Percentiles rank a stretch among this genome's conserved stretches.
These are phyloP conservation scores for Cricetomys ansorgei DNA, from an alignment of 2,113 vertebrate genomes.

Conservation along the genomic window DNA sequence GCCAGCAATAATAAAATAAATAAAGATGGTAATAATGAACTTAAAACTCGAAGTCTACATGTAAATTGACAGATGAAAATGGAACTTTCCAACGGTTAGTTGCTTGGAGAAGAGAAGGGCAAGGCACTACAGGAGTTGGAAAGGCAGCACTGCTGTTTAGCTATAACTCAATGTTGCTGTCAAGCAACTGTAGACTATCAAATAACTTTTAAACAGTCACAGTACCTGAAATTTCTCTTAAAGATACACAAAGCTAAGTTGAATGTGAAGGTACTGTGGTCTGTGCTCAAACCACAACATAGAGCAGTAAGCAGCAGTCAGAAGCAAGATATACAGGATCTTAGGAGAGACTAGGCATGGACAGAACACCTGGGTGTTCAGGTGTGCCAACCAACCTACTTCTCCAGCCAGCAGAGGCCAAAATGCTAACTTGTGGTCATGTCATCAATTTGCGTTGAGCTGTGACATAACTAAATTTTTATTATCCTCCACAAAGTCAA, in stretches of 20 bases:
- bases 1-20: no score
- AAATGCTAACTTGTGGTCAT: background rate
- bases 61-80: background rate
- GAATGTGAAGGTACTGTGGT: background rate
- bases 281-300: background rate
- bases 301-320: background rate
- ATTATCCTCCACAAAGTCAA: background rate
- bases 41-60: background rate
- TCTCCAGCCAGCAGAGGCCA: background rate
- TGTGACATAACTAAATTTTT: background rate
- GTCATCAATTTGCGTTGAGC: background rate
- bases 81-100: background rate
- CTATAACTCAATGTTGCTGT: background rate
- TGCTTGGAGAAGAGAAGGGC: background rate
- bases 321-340: background rate
- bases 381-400: background rate
- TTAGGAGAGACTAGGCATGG: background rate
- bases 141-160: background rate
- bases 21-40: conserved; percentile 30
- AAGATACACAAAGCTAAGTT: background rate
- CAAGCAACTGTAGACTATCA: background rate
- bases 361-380: background rate
- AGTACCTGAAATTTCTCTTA: conserved; percentile 28
- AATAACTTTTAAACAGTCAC: background rate
- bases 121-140: background rate